Conservation (phyloP, 1,140 invertebrate genomes). For the Archegozetes longisetosus region DNA sequence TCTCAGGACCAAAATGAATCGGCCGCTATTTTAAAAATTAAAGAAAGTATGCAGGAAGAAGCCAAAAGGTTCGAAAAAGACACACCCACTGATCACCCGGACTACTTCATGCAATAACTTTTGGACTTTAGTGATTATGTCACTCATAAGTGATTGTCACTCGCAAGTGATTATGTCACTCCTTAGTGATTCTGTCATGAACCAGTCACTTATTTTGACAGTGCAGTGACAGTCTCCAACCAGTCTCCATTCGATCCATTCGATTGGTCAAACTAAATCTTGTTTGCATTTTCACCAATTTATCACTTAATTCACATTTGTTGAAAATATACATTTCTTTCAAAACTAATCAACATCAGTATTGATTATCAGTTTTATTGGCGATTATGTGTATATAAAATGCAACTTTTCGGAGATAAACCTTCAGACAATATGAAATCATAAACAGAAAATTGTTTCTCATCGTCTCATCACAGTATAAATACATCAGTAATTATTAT, state of each 20-base stretch:
- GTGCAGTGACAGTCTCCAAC: not conserved
- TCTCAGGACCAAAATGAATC: constrained; percentile 74
- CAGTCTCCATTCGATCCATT: not conserved
- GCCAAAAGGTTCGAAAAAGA: constrained; percentile 99
- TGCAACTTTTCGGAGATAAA: too few relatives aligned
- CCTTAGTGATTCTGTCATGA: not conserved
- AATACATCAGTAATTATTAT: too few relatives aligned
- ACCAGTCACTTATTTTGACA: not conserved
- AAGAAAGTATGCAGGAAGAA: constrained; percentile 98
- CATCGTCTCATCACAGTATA: too few relatives aligned
- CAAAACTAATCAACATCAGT: too few relatives aligned
- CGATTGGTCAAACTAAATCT: not conserved
- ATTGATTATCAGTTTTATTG: too few relatives aligned
- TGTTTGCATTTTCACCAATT: not conserved
- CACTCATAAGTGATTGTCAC: not conserved
- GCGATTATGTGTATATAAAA: too few relatives aligned
- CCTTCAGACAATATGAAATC: too few relatives aligned
- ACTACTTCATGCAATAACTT: constrained; percentile 40
- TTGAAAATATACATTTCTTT: too few relatives aligned
- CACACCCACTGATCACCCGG: constrained; percentile 63
- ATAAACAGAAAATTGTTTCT: too few relatives aligned
- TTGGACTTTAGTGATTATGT: not conserved
- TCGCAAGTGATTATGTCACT: not conserved
- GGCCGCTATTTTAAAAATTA: constrained; percentile 96
- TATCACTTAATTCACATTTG: too few relatives aligned